Percentiles rank a stretch among this genome's conserved stretches.
phyloP scores from a whole-genome alignment of 2,888 invertebrate species.

The Lasioglossum pauxillum region DNA sequence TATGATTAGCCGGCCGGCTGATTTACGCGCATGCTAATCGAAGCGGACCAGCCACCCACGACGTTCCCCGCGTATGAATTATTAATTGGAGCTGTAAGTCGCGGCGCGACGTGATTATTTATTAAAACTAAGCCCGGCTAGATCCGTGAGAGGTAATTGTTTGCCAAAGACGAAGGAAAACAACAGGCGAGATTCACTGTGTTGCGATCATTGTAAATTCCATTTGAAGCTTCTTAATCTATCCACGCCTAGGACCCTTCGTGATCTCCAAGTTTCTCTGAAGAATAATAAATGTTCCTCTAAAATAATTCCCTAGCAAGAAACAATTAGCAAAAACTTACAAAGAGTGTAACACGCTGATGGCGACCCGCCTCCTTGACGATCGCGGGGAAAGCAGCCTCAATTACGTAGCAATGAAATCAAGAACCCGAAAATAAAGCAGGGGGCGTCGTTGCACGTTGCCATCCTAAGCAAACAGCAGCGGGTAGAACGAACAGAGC shows the following conservation, averaged over 20 bases:
- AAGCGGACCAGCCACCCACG: conserved; percentile 66
- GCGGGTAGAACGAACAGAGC: background rate
- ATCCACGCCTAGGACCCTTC: no score
- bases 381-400: background rate
- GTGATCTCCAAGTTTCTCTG: background rate
- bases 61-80: conserved; percentile 75
- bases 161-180: conserved; percentile 20
- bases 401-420: conserved; percentile 1
- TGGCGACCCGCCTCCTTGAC: background rate
- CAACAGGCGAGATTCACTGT: background rate
- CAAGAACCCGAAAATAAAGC: conserved; percentile 2
- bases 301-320: background rate
- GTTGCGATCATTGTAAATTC: conserved; percentile 32
- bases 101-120: conserved; percentile 67
- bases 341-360: background rate
- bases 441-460: background rate
- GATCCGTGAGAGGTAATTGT: conserved; percentile 47
- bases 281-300: background rate
- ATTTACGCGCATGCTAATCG: conserved; percentile 76
- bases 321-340: background rate
- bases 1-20: conserved; percentile 74
- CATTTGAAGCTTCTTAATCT: no score
- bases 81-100: conserved; percentile 75
- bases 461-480: background rate
- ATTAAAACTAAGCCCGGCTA: conserved; percentile 70